These are phyloP conservation scores for Bambusicola thoracicus DNA, from an alignment of 2,113 vertebrate genomes.

Conservation along the genomic window DNA sequence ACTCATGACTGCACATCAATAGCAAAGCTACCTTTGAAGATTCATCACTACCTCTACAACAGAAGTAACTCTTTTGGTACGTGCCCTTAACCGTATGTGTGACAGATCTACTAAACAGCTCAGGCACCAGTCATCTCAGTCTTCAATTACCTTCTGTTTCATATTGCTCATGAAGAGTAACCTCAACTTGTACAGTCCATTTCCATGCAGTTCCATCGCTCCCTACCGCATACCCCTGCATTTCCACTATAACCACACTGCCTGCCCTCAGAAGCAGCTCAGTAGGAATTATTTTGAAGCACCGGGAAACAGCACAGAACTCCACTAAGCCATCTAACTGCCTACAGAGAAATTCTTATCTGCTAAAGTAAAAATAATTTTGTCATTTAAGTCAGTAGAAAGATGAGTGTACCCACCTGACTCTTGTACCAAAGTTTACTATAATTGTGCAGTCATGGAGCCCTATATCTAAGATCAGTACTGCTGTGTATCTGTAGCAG, in stretches of 20 bases:
- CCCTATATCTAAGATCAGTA: not conserved
- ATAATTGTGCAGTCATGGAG: not conserved
- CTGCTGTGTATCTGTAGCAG: not conserved
- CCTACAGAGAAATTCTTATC: not conserved
- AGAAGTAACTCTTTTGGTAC: not conserved
- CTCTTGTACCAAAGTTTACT: not conserved
- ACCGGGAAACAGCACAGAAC: not conserved
- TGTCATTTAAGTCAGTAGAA: not conserved
- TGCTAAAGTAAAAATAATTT: not conserved
- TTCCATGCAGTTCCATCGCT: not conserved
- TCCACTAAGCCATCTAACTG: not conserved
- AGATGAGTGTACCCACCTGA: not conserved
- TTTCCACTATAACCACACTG: not conserved
- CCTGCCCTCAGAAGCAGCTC: not conserved
- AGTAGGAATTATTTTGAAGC: not conserved
- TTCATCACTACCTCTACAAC: not conserved
- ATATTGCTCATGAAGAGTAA: not conserved
- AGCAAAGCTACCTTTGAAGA: not conserved
- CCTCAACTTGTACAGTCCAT: fast-evolving
- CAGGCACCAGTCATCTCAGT: not conserved
- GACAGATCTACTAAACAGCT: not conserved
- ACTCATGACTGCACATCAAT: not conserved
- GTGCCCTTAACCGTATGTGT: fast-evolving
- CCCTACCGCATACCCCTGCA: not conserved
- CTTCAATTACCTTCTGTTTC: not conserved